Conservation (phyloP, 2,113 vertebrate species). For the Okapia johnstoni region DNA sequence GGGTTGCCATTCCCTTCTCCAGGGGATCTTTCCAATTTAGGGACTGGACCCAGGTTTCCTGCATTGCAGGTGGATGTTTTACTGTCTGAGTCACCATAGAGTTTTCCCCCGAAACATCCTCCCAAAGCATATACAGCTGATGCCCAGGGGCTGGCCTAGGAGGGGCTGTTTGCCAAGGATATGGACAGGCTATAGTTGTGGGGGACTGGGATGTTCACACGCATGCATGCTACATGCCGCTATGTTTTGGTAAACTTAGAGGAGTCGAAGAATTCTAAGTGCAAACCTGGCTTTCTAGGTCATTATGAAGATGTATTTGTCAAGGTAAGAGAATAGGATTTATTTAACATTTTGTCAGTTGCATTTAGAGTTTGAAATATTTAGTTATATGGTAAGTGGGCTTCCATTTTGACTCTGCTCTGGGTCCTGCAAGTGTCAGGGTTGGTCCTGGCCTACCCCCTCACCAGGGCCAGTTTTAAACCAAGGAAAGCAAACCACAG, state of each 20-base stretch:
- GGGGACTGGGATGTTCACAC: neutral
- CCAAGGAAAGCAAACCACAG: neutral
- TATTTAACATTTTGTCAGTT: neutral
- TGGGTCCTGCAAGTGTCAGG: neutral
- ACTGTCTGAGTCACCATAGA: neutral
- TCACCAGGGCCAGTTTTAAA: neutral
- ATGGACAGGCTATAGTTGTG: neutral
- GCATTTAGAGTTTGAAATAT: neutral
- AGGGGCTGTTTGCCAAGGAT: neutral
- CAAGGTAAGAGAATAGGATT: neutral
- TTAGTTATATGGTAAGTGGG: neutral
- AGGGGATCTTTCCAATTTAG: neutral
- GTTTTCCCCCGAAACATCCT: neutral
- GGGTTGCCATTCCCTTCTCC: neutral
- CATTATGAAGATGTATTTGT: neutral
- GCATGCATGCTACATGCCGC: accelerated
- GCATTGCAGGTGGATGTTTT: too few relatives aligned
- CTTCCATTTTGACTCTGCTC: neutral
- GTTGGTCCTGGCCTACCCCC: neutral
- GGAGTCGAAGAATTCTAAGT: neutral
- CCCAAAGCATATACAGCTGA: neutral
- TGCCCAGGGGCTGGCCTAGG: neutral
- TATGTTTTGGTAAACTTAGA: neutral
- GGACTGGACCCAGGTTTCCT: neutral
- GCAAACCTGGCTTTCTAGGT: neutral